These are phyloP conservation scores for Danio jaintianensis DNA, from an alignment of 2,797 vertebrate genomes.

Conservation along the genomic window DNA sequence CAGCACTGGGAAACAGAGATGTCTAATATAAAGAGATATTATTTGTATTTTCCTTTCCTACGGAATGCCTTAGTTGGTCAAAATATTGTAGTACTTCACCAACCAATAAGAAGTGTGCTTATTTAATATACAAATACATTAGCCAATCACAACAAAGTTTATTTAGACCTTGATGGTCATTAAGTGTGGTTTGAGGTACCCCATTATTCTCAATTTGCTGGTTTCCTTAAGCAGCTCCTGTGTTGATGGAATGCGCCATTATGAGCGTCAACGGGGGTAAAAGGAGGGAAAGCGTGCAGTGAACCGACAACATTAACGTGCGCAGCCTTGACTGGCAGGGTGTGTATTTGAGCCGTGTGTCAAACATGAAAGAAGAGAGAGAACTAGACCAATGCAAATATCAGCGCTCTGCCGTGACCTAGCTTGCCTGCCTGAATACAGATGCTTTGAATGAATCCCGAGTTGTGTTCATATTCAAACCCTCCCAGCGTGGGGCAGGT, in stretches of 20 bases:
- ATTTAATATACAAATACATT: background rate
- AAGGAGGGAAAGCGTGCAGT: conserved; percentile 32
- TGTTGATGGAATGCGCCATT: conserved; percentile 41
- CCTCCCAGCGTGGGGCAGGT: conserved; percentile 13
- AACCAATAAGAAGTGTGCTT: too few relatives aligned
- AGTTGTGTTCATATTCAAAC: conserved; percentile 40
- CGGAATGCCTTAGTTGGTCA: too few relatives aligned
- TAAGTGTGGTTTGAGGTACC: conserved; percentile 22
- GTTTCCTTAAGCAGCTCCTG: conserved; percentile 34
- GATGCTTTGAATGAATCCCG: conserved; percentile 35
- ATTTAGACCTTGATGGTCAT: conserved; percentile 14
- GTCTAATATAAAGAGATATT: too few relatives aligned
- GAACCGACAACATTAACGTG: conserved; percentile 37
- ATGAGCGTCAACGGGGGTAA: conserved; percentile 23
- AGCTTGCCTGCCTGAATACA: conserved; percentile 36
- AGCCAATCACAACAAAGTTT: background rate
- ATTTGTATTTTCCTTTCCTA: too few relatives aligned
- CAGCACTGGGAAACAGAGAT: too few relatives aligned
- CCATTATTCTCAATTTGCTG: background rate
- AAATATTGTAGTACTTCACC: too few relatives aligned
- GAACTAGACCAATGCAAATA: conserved; percentile 36
- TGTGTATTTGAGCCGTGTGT: conserved; percentile 47
- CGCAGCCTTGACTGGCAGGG: conserved; percentile 54
- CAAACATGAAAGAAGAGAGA: conserved; percentile 39
- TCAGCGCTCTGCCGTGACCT: conserved; percentile 11